A percentile compares a stretch with the other conserved stretches of the same genome.
Evolutionary conservation across 2,888 invertebrate genomes (phyloP).

Genomic region (Platerodrilus igneus): DNA sequence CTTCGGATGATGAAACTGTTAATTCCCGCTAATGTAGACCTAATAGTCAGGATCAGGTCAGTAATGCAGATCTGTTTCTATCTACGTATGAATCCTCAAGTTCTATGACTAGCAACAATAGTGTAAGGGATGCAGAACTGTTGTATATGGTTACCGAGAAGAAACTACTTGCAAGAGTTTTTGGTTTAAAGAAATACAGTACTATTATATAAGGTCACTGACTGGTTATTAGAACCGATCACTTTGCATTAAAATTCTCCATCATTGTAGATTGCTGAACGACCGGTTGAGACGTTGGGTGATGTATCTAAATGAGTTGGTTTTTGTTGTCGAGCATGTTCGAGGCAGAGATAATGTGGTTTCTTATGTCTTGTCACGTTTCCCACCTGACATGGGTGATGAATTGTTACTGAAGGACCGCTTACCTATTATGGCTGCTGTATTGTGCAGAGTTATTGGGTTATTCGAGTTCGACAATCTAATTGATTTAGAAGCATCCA

Average conservation of each 20-base stretch:
- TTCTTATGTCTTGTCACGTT: slow-evolving; percentile 31
- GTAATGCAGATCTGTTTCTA: no score
- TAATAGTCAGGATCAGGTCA: no score
- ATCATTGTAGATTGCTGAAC: slow-evolving; percentile 22
- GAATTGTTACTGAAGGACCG: neutral
- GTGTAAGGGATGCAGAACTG: slow-evolving; percentile 6
- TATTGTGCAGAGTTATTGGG: no score
- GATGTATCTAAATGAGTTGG: slow-evolving; percentile 24
- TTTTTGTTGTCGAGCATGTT: slow-evolving; percentile 25
- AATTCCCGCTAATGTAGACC: no score
- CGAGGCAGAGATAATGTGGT: slow-evolving; percentile 27
- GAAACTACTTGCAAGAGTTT: slow-evolving; percentile 30
- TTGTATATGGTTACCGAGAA: slow-evolving; percentile 27
- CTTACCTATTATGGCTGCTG: no score
- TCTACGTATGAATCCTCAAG: no score
- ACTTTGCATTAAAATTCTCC: slow-evolving; percentile 26
- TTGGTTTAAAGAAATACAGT: slow-evolving; percentile 13
- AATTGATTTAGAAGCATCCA: no score
- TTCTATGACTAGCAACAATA: no score
- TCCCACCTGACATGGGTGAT: slow-evolving; percentile 13
- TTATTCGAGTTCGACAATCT: no score
- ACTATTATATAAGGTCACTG: neutral
- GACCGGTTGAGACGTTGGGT: slow-evolving; percentile 28
- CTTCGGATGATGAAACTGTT: no score
- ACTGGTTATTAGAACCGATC: slow-evolving; percentile 30